Base-by-base conservation (phyloP, 2,888 invertebrate species). In the Axea sp. region DNA sequence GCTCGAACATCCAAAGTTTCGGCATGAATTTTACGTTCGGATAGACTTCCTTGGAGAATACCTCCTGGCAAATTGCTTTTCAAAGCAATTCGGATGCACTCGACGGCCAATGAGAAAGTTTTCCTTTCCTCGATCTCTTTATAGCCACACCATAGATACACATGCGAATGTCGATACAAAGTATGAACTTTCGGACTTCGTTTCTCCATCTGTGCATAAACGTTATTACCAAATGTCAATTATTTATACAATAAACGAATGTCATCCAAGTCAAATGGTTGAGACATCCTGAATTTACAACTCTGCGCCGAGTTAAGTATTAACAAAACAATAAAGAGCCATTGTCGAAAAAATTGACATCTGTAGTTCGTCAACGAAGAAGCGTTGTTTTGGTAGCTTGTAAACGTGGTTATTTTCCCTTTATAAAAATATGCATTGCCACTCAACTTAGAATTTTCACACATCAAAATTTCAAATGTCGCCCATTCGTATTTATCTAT, bases 41-140 rank as follows among this genome's bases (percentile, higher is more conserved):
- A 55, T 71, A 33, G 47, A 62, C 62, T 62, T 24, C 55, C 62
- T 62, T 28, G 60, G 62, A 71, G 55, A 71, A 62, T 71, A 64
- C 71, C 41, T 71, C 64, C 57, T 43, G 57, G 49, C 71, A 57
- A 71, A 64, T 64, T 71, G 57, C 62, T 57, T 71, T 57, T 71
- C 71, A 64, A 64, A 71, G 71, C 71, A 64, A 71, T 64, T 64
- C 64, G 57, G 71, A 64, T 64, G 57, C 62, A 49, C 57, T 49
- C 71, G 62, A 71, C 64, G 55, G 64, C 62, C 64, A 71, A 71
- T 71, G 59, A 71, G 57, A 55, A 64, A 71, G 49, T 71, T 71
- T 71, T 39, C 53, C 33, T 45, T 47, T 57, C 28, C 47, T 55
- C 47, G 71, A 71, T 71, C 62, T 71, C 71, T 71, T 71, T 71